Base-by-base conservation (phyloP, 2,888 invertebrate genomes). In the Oligia fasciuncula region DNA sequence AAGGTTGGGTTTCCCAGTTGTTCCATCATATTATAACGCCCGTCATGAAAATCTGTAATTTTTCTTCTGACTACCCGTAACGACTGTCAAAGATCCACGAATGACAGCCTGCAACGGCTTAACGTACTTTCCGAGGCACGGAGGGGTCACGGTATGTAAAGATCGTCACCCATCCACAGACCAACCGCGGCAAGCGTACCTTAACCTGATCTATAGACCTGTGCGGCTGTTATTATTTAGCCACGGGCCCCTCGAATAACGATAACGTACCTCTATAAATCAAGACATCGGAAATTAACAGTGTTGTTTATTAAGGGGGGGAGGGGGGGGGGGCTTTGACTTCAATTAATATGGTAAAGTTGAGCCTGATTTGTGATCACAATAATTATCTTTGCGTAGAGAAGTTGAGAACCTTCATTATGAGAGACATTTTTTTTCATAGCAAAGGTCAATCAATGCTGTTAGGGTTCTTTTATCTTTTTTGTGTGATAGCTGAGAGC, bases 231-330 rank as follows among this genome's bases (percentile, higher is more conserved):
- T 35, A 35, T 35, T 35, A 35, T 35, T 35, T 35, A 35, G 35
- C 35, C 35, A 35, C 35, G 35, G 35, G 35, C 4, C 35, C 35
- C 35, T 35, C 35, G 35, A 84, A 86, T 86, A 79, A 86, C 75
- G 35, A 49, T 49, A 49, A 49, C 49, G 49, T 49, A 49, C 46
- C 46, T 62, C 19, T 71, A 77, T 76, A n/a, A 76, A 82, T 88
- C 86, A 82, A 79, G 63, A 35, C 74, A 67, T 81, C 46, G 66
- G 60, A 73, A 51, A 78, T 43, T 57, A 71, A 72, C 73, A 57
- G 74, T 43, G 9, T 69, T 83, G 19, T 77, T 77, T 77, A 66
- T 62, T 54, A 54, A 0, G 6, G 2, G 29, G 29, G 29, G 29
- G 1, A 29, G 29, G 29, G 29, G 29, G 29, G 29, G 29, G 29